phyloP scores from a whole-genome alignment of 2,797 vertebrate species.

The Arctocebus calabarensis region DNA sequence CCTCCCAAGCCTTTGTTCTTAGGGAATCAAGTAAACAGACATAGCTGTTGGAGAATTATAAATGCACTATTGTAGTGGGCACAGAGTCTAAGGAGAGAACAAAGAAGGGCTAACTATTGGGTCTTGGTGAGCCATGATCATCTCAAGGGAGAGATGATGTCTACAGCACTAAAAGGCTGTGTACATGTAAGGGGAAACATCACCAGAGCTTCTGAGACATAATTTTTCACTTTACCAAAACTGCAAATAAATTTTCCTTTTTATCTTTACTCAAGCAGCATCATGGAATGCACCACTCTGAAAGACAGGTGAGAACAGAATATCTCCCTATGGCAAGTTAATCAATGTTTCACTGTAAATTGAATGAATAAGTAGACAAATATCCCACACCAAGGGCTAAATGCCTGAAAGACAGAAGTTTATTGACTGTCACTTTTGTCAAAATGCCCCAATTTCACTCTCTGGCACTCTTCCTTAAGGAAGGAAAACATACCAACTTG shows the following conservation, averaged over 20 bases:
- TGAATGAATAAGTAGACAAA: constrained; percentile 73
- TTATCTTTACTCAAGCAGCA: background rate
- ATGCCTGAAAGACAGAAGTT: constrained; percentile 75
- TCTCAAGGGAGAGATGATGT: background rate
- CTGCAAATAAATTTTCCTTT: background rate
- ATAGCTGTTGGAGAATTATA: background rate
- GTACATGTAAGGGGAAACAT: background rate
- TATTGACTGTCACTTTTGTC: constrained; percentile 71
- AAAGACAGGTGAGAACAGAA: constrained; percentile 38
- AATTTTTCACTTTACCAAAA: background rate
- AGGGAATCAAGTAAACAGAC: background rate
- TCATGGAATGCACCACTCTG: background rate
- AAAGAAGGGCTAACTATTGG: background rate
- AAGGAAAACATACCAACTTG: constrained; percentile 76
- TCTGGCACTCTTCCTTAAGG: constrained; percentile 70
- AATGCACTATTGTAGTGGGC: background rate
- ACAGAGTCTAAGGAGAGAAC: background rate
- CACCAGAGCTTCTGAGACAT: background rate
- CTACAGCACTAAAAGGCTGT: background rate
- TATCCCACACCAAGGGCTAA: constrained; percentile 64
- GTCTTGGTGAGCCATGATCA: background rate
- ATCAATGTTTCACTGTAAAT: constrained; percentile 52
- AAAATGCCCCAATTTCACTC: constrained; percentile 82
- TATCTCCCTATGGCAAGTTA: constrained; percentile 38
- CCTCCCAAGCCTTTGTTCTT: background rate